These are phyloP conservation scores for Archocentrus centrarchus DNA, from an alignment of 2,113 vertebrate genomes.

Conservation along the genomic window DNA sequence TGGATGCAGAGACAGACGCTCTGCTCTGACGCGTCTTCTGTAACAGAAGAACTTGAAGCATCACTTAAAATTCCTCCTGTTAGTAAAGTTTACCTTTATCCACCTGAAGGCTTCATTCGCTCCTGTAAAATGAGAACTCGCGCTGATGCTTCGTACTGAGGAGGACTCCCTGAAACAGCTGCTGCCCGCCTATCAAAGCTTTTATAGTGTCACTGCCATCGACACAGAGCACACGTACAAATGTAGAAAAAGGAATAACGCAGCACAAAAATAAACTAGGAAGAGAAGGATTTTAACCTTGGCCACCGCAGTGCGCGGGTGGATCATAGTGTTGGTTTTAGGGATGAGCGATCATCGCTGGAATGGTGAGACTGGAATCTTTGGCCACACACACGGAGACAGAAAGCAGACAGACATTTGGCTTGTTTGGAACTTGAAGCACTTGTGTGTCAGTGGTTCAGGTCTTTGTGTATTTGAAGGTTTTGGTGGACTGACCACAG, in stretches of 20 bases:
- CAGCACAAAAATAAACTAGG: neutral
- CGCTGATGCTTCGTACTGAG: neutral
- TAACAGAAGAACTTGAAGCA: neutral
- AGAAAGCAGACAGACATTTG: neutral
- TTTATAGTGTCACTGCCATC: neutral
- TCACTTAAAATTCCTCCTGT: neutral
- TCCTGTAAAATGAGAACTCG: neutral
- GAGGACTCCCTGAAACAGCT: neutral
- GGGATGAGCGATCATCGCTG: neutral
- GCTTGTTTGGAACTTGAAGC: neutral
- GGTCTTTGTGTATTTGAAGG: conserved; percentile 18
- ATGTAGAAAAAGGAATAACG: neutral
- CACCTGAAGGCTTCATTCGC: neutral
- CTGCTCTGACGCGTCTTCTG: neutral
- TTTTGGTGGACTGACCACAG: neutral
- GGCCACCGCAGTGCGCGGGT: neutral
- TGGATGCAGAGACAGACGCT: too few species aligned
- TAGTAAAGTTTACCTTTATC: neutral
- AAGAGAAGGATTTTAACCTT: neutral
- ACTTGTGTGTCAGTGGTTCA: conserved; percentile 2
- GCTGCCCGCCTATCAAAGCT: too few species aligned
- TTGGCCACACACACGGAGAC: conserved; percentile 8
- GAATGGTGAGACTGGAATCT: conserved; percentile 28
- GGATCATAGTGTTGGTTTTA: conserved; percentile 15
- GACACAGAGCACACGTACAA: neutral